These are phyloP conservation scores for Thinocorus orbignyianus DNA, from an alignment of 2,113 vertebrate species.

Conservation along the genomic window DNA sequence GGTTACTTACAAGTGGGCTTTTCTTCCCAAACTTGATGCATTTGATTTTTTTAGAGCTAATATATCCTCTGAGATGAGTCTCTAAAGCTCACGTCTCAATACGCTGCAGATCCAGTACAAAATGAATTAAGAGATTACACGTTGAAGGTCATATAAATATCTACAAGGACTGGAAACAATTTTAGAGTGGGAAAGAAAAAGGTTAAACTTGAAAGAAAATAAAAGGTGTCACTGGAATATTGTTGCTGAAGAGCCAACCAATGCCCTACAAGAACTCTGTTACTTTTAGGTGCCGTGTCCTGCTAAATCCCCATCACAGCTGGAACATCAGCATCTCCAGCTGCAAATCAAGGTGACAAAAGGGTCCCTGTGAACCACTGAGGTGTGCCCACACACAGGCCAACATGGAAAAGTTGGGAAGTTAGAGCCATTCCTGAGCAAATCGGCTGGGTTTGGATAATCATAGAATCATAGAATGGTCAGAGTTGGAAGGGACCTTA, in stretches of 20 bases:
- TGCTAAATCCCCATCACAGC: background rate
- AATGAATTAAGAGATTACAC: conserved; percentile 31
- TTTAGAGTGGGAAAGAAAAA: background rate
- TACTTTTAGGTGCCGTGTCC: background rate
- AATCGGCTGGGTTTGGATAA: background rate
- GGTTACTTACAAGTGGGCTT: background rate
- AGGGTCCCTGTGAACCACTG: fast-evolving
- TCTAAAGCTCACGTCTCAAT: conserved; percentile 15
- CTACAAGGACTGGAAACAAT: background rate
- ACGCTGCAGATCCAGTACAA: background rate
- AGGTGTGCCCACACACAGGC: fast-evolving
- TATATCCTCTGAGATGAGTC: background rate
- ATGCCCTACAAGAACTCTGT: fast-evolving
- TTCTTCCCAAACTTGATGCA: background rate
- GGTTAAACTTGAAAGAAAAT: background rate
- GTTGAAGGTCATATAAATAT: conserved; percentile 25
- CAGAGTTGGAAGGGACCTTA: too few relatives aligned
- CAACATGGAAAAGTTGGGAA: background rate
- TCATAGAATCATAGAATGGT: too few relatives aligned
- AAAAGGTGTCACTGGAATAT: background rate
- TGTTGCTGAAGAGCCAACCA: background rate
- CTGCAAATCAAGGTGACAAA: background rate
- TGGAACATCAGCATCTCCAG: background rate
- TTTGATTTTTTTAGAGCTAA: conserved; percentile 22
- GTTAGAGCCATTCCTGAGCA: fast-evolving